These are phyloP conservation scores for Tillus elongatus DNA, from an alignment of 2,888 invertebrate species.

Conservation along the genomic window DNA sequence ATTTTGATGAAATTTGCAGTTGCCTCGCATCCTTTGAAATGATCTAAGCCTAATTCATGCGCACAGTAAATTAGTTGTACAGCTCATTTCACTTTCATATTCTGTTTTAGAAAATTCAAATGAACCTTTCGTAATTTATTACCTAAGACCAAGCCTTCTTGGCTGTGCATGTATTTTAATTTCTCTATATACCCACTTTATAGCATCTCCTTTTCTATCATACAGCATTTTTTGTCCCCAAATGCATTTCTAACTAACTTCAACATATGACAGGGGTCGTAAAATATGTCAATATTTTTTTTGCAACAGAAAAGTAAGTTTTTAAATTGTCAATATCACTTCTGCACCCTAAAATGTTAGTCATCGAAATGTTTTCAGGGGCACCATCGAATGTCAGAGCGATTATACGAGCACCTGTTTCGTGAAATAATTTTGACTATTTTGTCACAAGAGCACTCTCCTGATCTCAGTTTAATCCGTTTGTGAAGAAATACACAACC, in stretches of 20 bases:
- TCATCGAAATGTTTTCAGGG: slow-evolving; percentile 1
- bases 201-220: no score
- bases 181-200: no score
- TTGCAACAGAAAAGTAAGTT: slow-evolving; percentile 4
- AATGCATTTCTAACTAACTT: slow-evolving; percentile 22
- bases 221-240: slow-evolving; percentile 20
- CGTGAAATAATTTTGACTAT: slow-evolving; percentile 4
- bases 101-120: slow-evolving; percentile 14
- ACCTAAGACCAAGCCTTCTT: slow-evolving; percentile 15
- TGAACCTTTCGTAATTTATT: slow-evolving; percentile 16
- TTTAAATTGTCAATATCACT: background rate
- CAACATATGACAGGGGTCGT: slow-evolving; percentile 20
- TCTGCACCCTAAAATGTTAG: background rate
- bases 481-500: slow-evolving; percentile 3
- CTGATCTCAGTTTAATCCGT: slow-evolving; percentile 17
- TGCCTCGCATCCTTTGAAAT: slow-evolving; percentile 16
- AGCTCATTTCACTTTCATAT: slow-evolving; percentile 18
- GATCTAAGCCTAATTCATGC: slow-evolving; percentile 9
- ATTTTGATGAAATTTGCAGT: slow-evolving; percentile 16
- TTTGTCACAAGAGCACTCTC: slow-evolving; percentile 14
- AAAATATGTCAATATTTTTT: slow-evolving; percentile 11
- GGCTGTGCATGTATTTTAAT: slow-evolving; percentile 14
- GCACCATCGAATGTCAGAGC: slow-evolving; percentile 12
- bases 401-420: slow-evolving; percentile 7
- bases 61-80: slow-evolving; percentile 16